Evolutionary conservation across 1,140 invertebrate genomes (phyloP), one percentile per base, ranked within the genome.

Genomic region (Paralvinella palmiformis): DNA sequence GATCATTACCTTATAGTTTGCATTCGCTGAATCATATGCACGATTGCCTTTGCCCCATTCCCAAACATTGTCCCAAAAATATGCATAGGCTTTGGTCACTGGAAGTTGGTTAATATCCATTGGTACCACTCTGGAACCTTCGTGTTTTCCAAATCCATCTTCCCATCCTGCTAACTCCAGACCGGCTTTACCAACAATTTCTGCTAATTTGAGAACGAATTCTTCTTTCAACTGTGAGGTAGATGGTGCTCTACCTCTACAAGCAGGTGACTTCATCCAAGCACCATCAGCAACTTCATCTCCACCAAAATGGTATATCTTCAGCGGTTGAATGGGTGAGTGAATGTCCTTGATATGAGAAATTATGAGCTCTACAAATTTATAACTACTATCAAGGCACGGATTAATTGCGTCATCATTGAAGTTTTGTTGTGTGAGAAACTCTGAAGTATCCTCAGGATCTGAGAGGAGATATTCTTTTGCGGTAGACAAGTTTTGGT

Each of bases 341-440:
- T 60, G 58, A 32, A 60, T 60, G 20, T 41, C 41, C 41, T 41
- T 60, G 2, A 45, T 32, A 27, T 60, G 33, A 10, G n/a, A 52
- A 6, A 78, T 31, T 2, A 79, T 63, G 45, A 73, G 73, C 36
- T 75, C 68, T 22, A 77, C 59, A 36, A 78, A 78, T n/a, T 31
- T 68, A 50, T 71, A 76, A 1, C 71, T 75, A 2, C 72, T 71
- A 4, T 72, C 65, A 5, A 78, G 64, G 36, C 78, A 79, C 3
- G 76, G 75, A 63, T 79, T 78, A 0, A 78, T 70, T 2, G 75
- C 72, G 57, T 76, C 72, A 59, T 79, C 75, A 10, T 60, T 69
- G 59, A 71, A 79, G 61, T 68, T 59, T 66, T 79, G 78, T 1
- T 74, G 69, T 0, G 73, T 72, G 13, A 68, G 35, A 45, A 78